Evolutionary conservation across 37 sponge, comb jelly and placozoan species (phyloP).

Genomic region (Diacarnus erythraeanus): DNA sequence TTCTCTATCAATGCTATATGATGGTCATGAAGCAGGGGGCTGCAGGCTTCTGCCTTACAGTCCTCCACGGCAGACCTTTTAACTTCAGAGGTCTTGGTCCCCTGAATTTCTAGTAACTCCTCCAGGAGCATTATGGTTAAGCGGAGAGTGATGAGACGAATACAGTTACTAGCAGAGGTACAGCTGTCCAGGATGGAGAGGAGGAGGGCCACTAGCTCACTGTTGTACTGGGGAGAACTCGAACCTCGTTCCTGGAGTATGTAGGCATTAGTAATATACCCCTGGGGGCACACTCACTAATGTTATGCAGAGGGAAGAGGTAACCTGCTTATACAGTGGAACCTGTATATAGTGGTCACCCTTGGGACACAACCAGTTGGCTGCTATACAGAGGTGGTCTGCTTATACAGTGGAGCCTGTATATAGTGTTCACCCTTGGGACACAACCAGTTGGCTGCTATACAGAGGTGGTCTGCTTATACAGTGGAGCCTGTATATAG

Average conservation of each 20-base stretch:
- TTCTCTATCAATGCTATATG: constrained; percentile 48
- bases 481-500: too few relatives aligned
- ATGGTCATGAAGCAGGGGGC: constrained; percentile 19
- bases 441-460: too few relatives aligned
- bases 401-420: too few relatives aligned
- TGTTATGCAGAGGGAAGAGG: too few relatives aligned
- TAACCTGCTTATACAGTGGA: too few relatives aligned
- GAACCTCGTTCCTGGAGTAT: neutral
- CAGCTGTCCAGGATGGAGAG: constrained; percentile 35
- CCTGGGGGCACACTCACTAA: too few relatives aligned
- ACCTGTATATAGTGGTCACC: too few relatives aligned
- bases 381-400: too few relatives aligned
- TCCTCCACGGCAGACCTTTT: neutral
- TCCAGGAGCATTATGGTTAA: constrained; percentile 42
- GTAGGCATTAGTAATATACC: too few relatives aligned
- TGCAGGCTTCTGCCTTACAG: neutral
- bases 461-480: too few relatives aligned
- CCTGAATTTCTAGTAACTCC: constrained; percentile 1
- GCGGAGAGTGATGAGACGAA: constrained; percentile 53
- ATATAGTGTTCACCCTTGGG: too few relatives aligned
- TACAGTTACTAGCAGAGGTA: constrained; percentile 34
- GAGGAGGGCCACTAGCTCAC: constrained; percentile 40
- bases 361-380: too few relatives aligned
- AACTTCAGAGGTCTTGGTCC: neutral
- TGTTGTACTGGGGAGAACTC: constrained; percentile 18